phyloP scores from a whole-genome alignment of 2,113 vertebrate genomes.

The Galeopterus variegatus region DNA sequence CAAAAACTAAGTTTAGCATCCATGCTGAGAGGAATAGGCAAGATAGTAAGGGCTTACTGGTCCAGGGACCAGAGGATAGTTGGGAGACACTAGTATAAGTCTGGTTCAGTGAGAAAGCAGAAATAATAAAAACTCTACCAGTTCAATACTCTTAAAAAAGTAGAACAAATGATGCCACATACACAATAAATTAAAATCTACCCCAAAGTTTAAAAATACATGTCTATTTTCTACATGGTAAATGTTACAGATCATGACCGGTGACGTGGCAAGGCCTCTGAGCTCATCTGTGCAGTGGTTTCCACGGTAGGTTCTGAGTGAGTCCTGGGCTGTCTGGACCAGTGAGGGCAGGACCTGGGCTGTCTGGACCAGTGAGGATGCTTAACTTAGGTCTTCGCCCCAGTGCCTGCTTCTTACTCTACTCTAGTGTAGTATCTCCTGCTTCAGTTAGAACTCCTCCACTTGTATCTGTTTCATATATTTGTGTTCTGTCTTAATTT shows the following conservation, averaged over 20 bases:
- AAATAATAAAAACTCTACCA: background rate
- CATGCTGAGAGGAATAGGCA: background rate
- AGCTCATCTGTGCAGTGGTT: background rate
- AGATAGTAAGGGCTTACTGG: background rate
- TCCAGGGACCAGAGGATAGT: background rate
- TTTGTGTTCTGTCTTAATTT: constrained; percentile 21
- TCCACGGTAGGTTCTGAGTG: background rate
- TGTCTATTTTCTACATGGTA: background rate
- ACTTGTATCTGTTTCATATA: background rate
- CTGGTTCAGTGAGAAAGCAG: background rate
- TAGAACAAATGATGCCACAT: background rate
- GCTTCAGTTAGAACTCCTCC: background rate
- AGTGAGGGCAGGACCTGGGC: background rate
- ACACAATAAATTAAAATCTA: background rate
- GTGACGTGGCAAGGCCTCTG: background rate
- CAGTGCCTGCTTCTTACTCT: background rate
- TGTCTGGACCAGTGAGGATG: background rate
- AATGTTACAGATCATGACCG: background rate
- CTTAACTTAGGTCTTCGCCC: background rate
- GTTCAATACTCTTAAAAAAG: background rate
- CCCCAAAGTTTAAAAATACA: background rate
- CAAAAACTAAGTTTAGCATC: background rate
- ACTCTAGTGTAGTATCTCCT: background rate
- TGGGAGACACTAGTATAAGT: background rate
- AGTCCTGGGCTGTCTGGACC: background rate